Evolutionary conservation across 1,140 invertebrate genomes (phyloP), one percentile per base, ranked within the genome.

Genomic region (Zaprionus nigranus): DNA sequence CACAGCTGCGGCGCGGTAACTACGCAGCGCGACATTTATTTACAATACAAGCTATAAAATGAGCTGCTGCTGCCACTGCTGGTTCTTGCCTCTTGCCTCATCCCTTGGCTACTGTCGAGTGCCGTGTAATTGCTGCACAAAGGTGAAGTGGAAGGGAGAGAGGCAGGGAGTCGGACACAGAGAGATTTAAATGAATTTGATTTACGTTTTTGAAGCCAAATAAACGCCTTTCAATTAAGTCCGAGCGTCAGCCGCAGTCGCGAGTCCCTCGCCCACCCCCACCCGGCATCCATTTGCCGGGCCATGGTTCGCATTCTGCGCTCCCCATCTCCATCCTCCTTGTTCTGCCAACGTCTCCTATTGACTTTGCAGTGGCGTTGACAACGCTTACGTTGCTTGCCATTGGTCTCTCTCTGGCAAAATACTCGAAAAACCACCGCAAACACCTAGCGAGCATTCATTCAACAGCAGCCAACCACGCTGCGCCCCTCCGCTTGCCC

Each of bases 201-300:
- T 91, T 91, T 91, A 91, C 88, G 81, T 88, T 85, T 84, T 88
- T 85, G 90, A 90, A 90, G 82, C 86, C 86, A 90, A 90, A 90
- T 90, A 90, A 90, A 90, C 86, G 86, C 82, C 86, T 90, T 90
- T 90, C 86, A 90, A 90, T 90, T 90, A 90, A 90, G 86, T 90
- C 81, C 77, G 70, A 71, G 74, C 75, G 59, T 38, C 73, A 71
- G 51, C 49, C 59, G 63, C 62, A 63, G 51, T 67, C 59, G 62
- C 72, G 66, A 75, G 51, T 40, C 63, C 54, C n/a, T n/a, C 43
- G 36, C 65, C 28, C 7, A 9, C 30, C 2, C 9, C 30, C 30
- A 34, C 30, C 9, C 0, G 30, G 30, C 30, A 11, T 11, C 9
- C 30, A 11, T 34, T 34, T 34, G 30, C 9, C 9, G 9, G 13